These are phyloP conservation scores for Toxotes jaculatrix DNA, from an alignment of 2,113 vertebrate species.

Conservation along the genomic window DNA sequence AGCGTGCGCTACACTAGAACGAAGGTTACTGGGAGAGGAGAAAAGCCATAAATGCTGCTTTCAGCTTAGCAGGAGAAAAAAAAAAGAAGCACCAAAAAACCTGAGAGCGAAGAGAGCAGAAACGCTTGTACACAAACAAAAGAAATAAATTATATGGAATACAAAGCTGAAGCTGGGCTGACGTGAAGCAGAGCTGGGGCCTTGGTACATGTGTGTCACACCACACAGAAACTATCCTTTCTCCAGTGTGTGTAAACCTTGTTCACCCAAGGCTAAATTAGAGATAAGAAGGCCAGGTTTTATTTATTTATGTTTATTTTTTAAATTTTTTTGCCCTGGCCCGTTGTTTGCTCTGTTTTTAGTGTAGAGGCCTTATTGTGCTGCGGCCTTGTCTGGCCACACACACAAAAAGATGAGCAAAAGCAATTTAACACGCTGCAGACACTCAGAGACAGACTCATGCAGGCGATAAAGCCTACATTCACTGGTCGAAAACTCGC, in stretches of 20 bases:
- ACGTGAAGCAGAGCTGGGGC: conserved; percentile 42
- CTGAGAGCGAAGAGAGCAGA: not conserved
- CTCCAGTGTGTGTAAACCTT: conserved; percentile 37
- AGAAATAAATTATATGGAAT: conserved; percentile 29
- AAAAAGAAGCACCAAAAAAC: conserved; percentile 20
- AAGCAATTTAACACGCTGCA: conserved; percentile 63
- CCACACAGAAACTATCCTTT: conserved; percentile 29
- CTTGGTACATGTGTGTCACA: conserved; percentile 25
- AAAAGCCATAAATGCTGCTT: conserved; percentile 51
- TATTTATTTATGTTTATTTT: too few species aligned
- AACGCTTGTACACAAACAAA: conserved; percentile 22
- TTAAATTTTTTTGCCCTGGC: conserved; percentile 8
- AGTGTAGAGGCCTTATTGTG: conserved; percentile 53
- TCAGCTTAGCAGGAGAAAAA: conserved; percentile 23
- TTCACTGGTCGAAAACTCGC: conserved; percentile 21
- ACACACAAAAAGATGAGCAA: conserved; percentile 54
- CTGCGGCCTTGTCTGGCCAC: conserved; percentile 60
- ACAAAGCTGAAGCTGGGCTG: conserved; percentile 48
- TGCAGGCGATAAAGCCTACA: conserved; percentile 38
- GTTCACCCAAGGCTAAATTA: conserved; percentile 69
- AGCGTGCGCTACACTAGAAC: conserved; percentile 14
- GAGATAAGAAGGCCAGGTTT: conserved; percentile 40
- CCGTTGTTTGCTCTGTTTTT: conserved; percentile 52
- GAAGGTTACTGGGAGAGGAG: conserved; percentile 52
- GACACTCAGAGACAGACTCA: conserved; percentile 34